Percentiles rank a stretch among this genome's conserved stretches.
These are phyloP conservation scores for Helarctos malayanus DNA, from an alignment of 2,797 vertebrate species.

Conservation along the genomic window DNA sequence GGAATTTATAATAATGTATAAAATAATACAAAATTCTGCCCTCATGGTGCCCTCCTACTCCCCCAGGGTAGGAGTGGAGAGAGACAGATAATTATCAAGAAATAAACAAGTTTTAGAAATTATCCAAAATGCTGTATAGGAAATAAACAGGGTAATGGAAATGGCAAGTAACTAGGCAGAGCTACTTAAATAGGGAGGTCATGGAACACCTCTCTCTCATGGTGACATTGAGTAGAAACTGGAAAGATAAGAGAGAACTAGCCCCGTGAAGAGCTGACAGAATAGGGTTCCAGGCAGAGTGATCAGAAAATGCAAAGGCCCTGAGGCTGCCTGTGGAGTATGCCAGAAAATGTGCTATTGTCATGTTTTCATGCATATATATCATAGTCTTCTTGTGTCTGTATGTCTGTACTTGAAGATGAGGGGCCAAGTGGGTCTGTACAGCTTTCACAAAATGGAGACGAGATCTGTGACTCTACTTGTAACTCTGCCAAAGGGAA, in stretches of 20 bases:
- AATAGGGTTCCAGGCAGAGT: not conserved
- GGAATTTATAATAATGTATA: constrained; percentile 45
- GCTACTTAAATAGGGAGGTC: not conserved
- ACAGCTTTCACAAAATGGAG: constrained; percentile 45
- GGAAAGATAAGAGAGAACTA: not conserved
- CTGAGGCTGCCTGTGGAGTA: not conserved
- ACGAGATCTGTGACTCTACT: not conserved
- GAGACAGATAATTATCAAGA: constrained; percentile 29
- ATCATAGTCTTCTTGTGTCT: not conserved
- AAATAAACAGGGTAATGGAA: constrained; percentile 54
- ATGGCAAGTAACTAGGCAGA: constrained; percentile 7
- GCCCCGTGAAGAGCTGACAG: not conserved
- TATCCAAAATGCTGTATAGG: constrained; percentile 35
- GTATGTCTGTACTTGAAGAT: not conserved
- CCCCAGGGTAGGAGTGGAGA: not conserved
- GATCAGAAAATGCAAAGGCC: constrained; percentile 30
- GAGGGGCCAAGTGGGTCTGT: not conserved
- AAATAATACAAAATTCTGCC: constrained; percentile 32
- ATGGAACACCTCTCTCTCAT: not conserved
- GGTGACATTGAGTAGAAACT: not conserved
- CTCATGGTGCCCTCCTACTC: not conserved
- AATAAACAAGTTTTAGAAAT: constrained; percentile 47
- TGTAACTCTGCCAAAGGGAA: constrained; percentile 13
- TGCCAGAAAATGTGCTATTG: not conserved
- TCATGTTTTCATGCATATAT: not conserved